Evolutionary conservation across 2,113 vertebrate genomes (phyloP).

Genomic region (Cyrtonyx montezumae): DNA sequence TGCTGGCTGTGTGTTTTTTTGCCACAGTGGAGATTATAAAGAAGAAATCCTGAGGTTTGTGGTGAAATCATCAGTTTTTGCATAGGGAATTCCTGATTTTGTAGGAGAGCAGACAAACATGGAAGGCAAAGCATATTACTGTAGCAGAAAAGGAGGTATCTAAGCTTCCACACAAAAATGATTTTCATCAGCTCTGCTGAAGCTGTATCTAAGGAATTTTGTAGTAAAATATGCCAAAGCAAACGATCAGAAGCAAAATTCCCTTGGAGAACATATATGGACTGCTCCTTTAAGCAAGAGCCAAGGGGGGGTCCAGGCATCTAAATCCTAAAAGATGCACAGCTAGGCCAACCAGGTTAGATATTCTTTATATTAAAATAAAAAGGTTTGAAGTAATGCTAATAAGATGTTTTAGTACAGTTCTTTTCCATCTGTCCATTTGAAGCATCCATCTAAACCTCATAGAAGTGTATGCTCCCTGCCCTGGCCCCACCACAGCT

Average conservation of each 20-base stretch:
- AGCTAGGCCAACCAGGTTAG: not conserved
- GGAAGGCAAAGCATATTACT: not conserved
- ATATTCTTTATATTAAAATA: not conserved
- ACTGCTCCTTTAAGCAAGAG: not conserved
- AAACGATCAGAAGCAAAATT: not conserved
- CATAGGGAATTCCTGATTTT: not conserved
- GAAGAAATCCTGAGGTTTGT: not conserved
- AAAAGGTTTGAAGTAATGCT: not conserved
- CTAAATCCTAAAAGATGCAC: not conserved
- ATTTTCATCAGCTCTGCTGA: not conserved
- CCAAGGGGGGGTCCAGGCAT: not conserved
- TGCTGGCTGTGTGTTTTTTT: not conserved
- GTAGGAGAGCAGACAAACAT: not conserved
- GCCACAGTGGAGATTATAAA: not conserved
- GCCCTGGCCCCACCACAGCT: not conserved
- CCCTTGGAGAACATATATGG: not conserved
- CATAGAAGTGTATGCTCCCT: not conserved
- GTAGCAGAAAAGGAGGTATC: not conserved
- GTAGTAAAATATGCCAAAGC: not conserved
- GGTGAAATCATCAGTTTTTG: not conserved
- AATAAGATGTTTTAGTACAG: not conserved
- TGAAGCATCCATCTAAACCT: not conserved
- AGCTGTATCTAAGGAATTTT: not conserved
- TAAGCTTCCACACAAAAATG: not conserved
- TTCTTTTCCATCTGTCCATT: not conserved